These are phyloP conservation scores for Epicampocera succincta DNA, from an alignment of 2,888 invertebrate species.

Conservation along the genomic window DNA sequence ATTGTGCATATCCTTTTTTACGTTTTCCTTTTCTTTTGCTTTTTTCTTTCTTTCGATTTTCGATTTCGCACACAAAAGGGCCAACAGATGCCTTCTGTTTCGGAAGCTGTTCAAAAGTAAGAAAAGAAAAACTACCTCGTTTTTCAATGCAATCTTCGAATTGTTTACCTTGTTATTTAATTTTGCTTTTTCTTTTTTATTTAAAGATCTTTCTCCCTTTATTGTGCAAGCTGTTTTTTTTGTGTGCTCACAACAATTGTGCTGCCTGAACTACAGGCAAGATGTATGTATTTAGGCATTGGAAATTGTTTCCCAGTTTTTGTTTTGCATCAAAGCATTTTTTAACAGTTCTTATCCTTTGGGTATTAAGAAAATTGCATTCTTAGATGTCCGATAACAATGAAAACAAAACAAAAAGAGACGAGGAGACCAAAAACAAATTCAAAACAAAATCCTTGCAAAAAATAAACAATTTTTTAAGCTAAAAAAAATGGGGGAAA, in stretches of 20 bases:
- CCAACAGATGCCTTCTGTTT: slow-evolving; percentile 64
- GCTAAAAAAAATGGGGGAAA: slow-evolving; percentile 18
- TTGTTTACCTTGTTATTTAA: slow-evolving; percentile 63
- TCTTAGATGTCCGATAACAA: slow-evolving; percentile 53
- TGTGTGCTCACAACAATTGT: slow-evolving; percentile 47
- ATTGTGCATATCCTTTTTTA: slow-evolving; percentile 58
- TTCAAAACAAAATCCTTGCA: slow-evolving; percentile 50
- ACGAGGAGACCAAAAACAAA: slow-evolving; percentile 35
- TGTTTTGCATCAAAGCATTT: slow-evolving; percentile 57
- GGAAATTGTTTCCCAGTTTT: slow-evolving; percentile 50
- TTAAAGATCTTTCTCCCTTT: slow-evolving; percentile 52
- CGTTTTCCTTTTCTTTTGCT: not conserved
- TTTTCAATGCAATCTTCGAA: slow-evolving; percentile 64
- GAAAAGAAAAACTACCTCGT: slow-evolving; percentile 59
- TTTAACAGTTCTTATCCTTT: slow-evolving; percentile 63
- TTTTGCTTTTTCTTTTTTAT: slow-evolving; percentile 39
- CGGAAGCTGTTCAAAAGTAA: slow-evolving; percentile 54
- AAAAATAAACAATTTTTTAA: slow-evolving; percentile 55
- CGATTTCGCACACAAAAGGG: slow-evolving; percentile 55
- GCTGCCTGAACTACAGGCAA: slow-evolving; percentile 46
- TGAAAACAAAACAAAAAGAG: slow-evolving; percentile 22
- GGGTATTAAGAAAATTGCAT: slow-evolving; percentile 69
- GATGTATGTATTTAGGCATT: slow-evolving; percentile 60
- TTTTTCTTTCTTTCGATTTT: not conserved
- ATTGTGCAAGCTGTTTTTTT: slow-evolving; percentile 21